Base-by-base conservation (phyloP, 2,113 vertebrate genomes). In the Lamprologus callipterus region DNA sequence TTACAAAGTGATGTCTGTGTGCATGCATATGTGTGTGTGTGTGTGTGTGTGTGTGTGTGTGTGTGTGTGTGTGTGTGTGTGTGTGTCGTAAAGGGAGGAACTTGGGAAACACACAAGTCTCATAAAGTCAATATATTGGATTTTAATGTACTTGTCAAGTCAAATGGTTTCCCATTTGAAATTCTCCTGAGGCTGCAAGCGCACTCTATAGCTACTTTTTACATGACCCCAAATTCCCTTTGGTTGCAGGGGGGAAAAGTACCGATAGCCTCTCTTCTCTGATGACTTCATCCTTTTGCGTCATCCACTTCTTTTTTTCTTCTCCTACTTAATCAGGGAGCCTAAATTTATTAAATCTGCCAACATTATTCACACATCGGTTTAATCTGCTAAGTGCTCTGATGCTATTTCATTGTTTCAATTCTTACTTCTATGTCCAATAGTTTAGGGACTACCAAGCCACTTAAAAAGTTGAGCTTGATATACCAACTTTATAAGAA, bases 81-180 rank as follows among this genome's bases (percentile, higher is more conserved):
- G 51, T 21, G 82, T 82, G 35, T 89, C 6, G 2, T 65, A 37
- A 13, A 65, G 33, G 60, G 19, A 73, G 45, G 58, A 47, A 57
- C 86, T 83, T 51, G 28, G 60, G 81, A 73, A 83, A 88, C 31
- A 16, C 73, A 23, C 12, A 2, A 60, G 26, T 80, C 45, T 91
- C 85, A 87, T 94, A 85, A 92, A 88, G 87, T 82, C 87, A 89
- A 89, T 87, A 89, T 83, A 94, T 93, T 94, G 91, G 65, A 86
- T 90, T 95, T 92, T 93, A 94, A 95, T 92, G 93, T 92, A 85
- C 90, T 86, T 95, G 93, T 94, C 95, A 90, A 92, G 80, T 84
- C n/a, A 8, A 84, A 87, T 90, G 87, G 87, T 86, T 88, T 92
- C 91, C 78, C 70, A 83, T 92, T 92, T 87, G 82, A 91, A 92